These are phyloP conservation scores for Erpobdella octoculata DNA, from an alignment of 2,888 invertebrate genomes.

Conservation along the genomic window DNA sequence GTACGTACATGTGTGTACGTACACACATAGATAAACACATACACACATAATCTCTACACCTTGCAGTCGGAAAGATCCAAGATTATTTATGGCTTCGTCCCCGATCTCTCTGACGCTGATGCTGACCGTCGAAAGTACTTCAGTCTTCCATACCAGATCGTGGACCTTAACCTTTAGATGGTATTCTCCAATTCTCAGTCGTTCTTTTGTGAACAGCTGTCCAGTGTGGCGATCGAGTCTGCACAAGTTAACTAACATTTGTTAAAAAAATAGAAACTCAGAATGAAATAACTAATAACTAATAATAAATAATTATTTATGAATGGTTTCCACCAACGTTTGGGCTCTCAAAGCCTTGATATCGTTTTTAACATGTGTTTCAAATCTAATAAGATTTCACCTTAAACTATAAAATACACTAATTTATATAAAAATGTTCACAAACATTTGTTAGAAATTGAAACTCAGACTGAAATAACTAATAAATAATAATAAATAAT, in stretches of 20 bases:
- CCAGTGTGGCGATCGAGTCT: slow-evolving; percentile 77
- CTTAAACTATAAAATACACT: too few relatives aligned
- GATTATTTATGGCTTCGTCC: slow-evolving; percentile 87
- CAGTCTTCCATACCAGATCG: slow-evolving; percentile 66
- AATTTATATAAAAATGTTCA: too few relatives aligned
- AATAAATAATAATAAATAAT: too few relatives aligned
- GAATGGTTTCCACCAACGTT: too few relatives aligned
- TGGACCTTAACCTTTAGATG: slow-evolving; percentile 71
- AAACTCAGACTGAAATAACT: too few relatives aligned
- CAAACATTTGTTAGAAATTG: too few relatives aligned
- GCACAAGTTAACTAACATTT: background rate
- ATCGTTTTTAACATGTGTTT: background rate
- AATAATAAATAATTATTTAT: background rate
- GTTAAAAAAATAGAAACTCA: background rate
- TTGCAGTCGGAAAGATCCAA: slow-evolving; percentile 78
- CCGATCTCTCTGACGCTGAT: slow-evolving; percentile 76
- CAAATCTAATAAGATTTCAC: too few relatives aligned
- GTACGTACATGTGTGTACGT: background rate
- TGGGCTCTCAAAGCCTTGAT: background rate
- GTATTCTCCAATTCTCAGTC: slow-evolving; percentile 80
- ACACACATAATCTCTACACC: slow-evolving; percentile 42
- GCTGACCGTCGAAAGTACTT: slow-evolving; percentile 74
- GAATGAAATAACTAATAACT: background rate
- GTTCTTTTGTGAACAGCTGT: slow-evolving; percentile 88
- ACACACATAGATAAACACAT: too few relatives aligned